phyloP scores from a whole-genome alignment of 2,888 invertebrate genomes.

The Siphlonurus alternatus region DNA sequence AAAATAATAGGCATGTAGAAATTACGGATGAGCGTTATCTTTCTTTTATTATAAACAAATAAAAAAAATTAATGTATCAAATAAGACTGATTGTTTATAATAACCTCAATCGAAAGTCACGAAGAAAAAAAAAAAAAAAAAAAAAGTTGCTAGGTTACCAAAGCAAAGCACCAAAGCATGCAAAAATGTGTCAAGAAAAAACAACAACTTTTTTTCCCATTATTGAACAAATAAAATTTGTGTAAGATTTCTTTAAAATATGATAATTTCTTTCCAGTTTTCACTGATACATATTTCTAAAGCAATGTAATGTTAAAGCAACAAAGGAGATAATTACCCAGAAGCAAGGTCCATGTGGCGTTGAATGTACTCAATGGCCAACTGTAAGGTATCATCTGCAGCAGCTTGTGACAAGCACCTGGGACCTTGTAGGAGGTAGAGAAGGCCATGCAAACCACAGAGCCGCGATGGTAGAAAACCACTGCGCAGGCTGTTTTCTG shows the following conservation, averaged over 20 bases:
- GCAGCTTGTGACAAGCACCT: background rate
- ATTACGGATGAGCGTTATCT: too few relatives aligned
- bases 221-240: too few relatives aligned
- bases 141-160: too few relatives aligned
- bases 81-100: too few relatives aligned
- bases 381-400: background rate
- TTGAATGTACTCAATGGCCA: constrained; percentile 32
- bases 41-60: too few relatives aligned
- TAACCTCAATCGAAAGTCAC: too few relatives aligned
- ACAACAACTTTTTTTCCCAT: background rate
- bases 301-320: constrained; percentile 1
- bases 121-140: too few relatives aligned
- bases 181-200: constrained; percentile 5
- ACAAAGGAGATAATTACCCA: constrained; percentile 21
- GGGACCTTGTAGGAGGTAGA: constrained; percentile 41
- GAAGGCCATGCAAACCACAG: constrained; percentile 43
- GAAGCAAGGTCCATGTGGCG: constrained; percentile 27
- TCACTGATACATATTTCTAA: background rate
- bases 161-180: background rate
- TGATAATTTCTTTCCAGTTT: too few relatives aligned
- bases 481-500: constrained; percentile 41
- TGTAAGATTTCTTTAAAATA: too few relatives aligned
- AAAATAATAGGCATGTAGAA: too few relatives aligned
- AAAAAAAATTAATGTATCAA: too few relatives aligned
- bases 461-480: constrained; percentile 42